phyloP scores from a whole-genome alignment of 92 coral and sea anemone species.

The Heteractis magnifica region DNA sequence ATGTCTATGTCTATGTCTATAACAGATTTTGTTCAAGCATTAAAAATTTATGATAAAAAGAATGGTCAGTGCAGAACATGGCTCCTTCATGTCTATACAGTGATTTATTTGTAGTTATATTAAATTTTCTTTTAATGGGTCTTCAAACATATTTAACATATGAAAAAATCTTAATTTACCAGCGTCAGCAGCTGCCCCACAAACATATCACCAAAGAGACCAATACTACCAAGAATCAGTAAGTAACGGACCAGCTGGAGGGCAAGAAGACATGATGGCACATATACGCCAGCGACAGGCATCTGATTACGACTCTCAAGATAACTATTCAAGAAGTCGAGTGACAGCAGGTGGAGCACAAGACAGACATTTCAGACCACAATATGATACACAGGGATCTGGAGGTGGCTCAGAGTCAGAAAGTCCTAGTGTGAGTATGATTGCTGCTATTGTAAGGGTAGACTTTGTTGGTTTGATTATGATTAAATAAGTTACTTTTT shows the following conservation, averaged over 20 bases:
- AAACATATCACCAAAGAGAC: slow-evolving; percentile 39
- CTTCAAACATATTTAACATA: no score
- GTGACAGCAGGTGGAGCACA: slow-evolving; percentile 33
- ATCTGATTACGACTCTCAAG: slow-evolving; percentile 61
- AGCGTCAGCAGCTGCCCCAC: slow-evolving; percentile 11
- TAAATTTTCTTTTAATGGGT: no score
- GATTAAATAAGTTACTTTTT: no score
- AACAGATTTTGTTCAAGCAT: no score
- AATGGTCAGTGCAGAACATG: no score
- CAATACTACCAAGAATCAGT: slow-evolving; percentile 37
- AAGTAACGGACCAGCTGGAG: slow-evolving; percentile 23
- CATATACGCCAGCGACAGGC: slow-evolving; percentile 45
- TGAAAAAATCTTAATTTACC: no score
- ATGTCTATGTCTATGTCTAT: no score
- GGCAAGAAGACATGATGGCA: slow-evolving; percentile 63
- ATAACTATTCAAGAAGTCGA: slow-evolving; percentile 56
- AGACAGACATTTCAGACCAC: slow-evolving; percentile 42
- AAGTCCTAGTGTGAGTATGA: slow-evolving; percentile 55
- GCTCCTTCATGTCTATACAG: no score
- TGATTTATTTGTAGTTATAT: no score
- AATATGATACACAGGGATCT: slow-evolving; percentile 45
- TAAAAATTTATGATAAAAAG: no score
- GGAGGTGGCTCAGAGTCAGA: slow-evolving; percentile 39
- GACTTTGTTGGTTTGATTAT: no score
- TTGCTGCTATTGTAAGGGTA: neutral